Evolutionary conservation across 1,140 invertebrate genomes (phyloP), one percentile per base, ranked within the genome.

Genomic region (Eriosoma lanigerum): DNA sequence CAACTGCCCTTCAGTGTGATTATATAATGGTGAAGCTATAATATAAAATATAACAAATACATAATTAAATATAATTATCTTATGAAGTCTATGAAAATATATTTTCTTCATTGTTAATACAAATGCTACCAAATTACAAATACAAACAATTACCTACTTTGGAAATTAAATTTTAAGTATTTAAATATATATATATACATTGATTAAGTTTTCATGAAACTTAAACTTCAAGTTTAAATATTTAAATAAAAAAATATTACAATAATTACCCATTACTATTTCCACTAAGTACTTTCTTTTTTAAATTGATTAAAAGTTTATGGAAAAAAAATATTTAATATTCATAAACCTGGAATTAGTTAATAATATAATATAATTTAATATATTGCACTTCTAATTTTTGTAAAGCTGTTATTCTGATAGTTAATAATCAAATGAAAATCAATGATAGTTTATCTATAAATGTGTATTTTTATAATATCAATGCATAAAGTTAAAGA

Each of bases 1-100:
- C 17, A 72, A 72, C 46, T 52, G 15, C 52, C 48, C 68, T 32
- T 72, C 48, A 8, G 68, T n/a, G 1, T 72, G 68, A 17, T 38
- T 50, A 72, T 72, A 52, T 52, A 24, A 46, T 8, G 38, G 13
- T 46, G 17, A 9, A 50, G 26, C 68, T 50, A 70, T 19, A 62
- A 70, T 24, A 17, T 46, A 38, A 38, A 64, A 60, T 60, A 13
- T 48, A 48, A 48, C 46, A 38, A 38, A 4, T 38, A 38, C 32
- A 38, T 38, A 38, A 38, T 38, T 38, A 38, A 4, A 38, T 4
- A 38, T 38, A 38, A 38, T 8, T 4, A 38, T 4, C 8, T 38
- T 38, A 38, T 8, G 3, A 38, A 38, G 32, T 38, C 3, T 38
- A 4, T 8, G 8, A 38, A 38, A 38, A 38, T 38, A 4, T 8